Conservation (phyloP, 1,140 invertebrate species). For the Bombus polaris region DNA sequence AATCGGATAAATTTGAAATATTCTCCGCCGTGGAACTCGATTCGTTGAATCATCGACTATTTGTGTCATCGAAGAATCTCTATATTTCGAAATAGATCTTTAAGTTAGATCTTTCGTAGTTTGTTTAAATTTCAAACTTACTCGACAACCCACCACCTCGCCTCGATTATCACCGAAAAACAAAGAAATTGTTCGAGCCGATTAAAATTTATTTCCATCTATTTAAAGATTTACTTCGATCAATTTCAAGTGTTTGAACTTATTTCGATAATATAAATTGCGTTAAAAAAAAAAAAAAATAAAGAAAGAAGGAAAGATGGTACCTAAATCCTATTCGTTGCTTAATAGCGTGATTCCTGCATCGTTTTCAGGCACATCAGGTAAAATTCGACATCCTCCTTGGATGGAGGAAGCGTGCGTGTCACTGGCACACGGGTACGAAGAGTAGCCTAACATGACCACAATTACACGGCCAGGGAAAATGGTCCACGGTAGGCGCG, state of each 20-base stretch:
- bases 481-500: constrained; percentile 69
- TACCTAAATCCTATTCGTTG: not conserved
- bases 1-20: constrained; percentile 4
- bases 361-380: constrained; percentile 18
- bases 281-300: too few relatives aligned
- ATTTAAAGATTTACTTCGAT: not conserved
- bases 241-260: not conserved
- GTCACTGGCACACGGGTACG: constrained; percentile 41
- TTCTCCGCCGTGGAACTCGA: not conserved
- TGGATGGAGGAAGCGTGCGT: constrained; percentile 24
- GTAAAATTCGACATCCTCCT: constrained; percentile 52
- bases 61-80: not conserved
- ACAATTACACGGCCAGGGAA: constrained; percentile 62
- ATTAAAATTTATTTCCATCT: not conserved
- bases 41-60: not conserved
- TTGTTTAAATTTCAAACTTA: too few relatives aligned
- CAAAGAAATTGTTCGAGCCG: too few relatives aligned
- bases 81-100: too few relatives aligned
- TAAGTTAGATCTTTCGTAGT: too few relatives aligned
- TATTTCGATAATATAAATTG: not conserved
- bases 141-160: too few relatives aligned
- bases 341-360: constrained; percentile 22
- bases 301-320: not conserved
- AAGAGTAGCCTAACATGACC: constrained; percentile 62
- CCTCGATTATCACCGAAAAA: too few relatives aligned